Evolutionary conservation across 2,113 vertebrate species (phyloP), one percentile per base, ranked within the genome.

Genomic region (Macroglossus sobrinus): DNA sequence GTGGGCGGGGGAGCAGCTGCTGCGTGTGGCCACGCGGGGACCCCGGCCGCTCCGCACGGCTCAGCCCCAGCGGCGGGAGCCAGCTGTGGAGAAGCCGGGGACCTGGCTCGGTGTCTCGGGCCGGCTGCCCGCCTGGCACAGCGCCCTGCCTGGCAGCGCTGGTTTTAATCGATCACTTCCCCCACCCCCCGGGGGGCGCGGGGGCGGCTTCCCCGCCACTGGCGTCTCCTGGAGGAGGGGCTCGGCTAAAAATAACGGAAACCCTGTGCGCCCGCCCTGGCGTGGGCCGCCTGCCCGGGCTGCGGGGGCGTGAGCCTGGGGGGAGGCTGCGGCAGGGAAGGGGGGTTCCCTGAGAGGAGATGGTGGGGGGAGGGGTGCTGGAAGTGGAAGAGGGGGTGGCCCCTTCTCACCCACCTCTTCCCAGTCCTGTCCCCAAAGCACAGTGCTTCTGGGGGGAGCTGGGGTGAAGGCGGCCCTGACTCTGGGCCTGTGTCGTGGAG

Each of bases 171-270:
- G 76, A 94, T 97, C 40, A 18, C 88, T 94, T 97, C 95, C 96
- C 63, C 24, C 71, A 53, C 45, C 45, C 45, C 45, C 45, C 45
- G 94, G 85, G 64, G 91, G 97, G 97, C 21, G 93, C 68, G 97
- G 97, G 95, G 97, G 97, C 8, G 95, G 95, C 93, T 98, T 98
- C 97, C 97, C 97, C 97, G 97, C 81, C 74, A 88, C 94, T 97
- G 5, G 33, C 38, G 4, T 76, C 95, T 97, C 91, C 87, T 66
- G 76, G 94, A 97, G 94, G 96, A 95, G 87, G 90, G 57, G 94
- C 89, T 71, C 35, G 66, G 91, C 94, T 97, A 97, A 98, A 98
- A 97, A 97, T 98, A 98, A 85, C 96, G 14, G 90, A 90, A 96
- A 88, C 28, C 43, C 86, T 45, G 84, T 3, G 84, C 94, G 84